Percentiles rank a stretch among this genome's conserved stretches.
Evolutionary conservation across 2,888 invertebrate genomes (phyloP).

Genomic region (Idaea aversata): DNA sequence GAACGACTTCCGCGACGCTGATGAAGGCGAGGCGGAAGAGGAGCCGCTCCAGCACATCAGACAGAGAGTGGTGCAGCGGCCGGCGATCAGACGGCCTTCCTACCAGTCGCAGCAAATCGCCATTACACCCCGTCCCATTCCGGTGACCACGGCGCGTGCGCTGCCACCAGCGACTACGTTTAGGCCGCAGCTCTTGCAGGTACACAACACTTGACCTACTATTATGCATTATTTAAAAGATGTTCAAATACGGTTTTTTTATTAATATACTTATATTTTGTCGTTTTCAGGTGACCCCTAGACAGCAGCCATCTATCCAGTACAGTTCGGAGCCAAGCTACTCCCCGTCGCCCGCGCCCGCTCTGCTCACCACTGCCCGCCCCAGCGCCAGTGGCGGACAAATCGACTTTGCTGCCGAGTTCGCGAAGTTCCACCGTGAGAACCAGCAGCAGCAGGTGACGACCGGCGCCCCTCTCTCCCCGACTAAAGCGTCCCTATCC

Average conservation of each 20-base stretch:
- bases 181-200: slow-evolving; percentile 80
- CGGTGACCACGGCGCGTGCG: slow-evolving; percentile 70
- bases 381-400: slow-evolving; percentile 54
- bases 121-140: slow-evolving; percentile 81
- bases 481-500: slow-evolving; percentile 56
- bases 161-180: slow-evolving; percentile 84
- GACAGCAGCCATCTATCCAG: slow-evolving; percentile 73
- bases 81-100: slow-evolving; percentile 59
- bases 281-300: slow-evolving; percentile 66
- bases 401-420: slow-evolving; percentile 87
- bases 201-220: not conserved
- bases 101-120: slow-evolving; percentile 77
- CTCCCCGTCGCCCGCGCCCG: slow-evolving; percentile 57
- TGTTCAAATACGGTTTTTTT: too few species aligned
- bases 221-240: too few species aligned
- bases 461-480: slow-evolving; percentile 57
- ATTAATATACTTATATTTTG: too few species aligned
- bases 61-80: slow-evolving; percentile 74
- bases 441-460: slow-evolving; percentile 79
- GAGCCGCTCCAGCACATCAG: slow-evolving; percentile 72
- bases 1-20: slow-evolving; percentile 84
- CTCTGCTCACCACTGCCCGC: slow-evolving; percentile 48
- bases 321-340: slow-evolving; percentile 71
- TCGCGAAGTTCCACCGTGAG: slow-evolving; percentile 86
- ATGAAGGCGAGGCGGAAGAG: slow-evolving; percentile 81